Evolutionary conservation across 2,797 vertebrate species (phyloP), one percentile per base, ranked within the genome.

Genomic region (Semotilus atromaculatus): DNA sequence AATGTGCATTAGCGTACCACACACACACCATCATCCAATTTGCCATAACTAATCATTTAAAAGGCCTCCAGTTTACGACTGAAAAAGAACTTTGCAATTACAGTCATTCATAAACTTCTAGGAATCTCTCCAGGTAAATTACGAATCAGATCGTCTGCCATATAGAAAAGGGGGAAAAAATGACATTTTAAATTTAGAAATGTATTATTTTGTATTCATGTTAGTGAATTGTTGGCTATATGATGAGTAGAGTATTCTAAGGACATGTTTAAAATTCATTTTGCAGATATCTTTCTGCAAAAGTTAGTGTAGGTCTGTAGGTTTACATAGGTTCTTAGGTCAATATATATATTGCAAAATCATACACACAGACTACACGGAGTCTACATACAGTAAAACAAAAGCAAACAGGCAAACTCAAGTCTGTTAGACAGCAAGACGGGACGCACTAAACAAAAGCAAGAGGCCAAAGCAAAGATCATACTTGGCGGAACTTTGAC

Each of bases 401-500:
- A 85, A 89, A 81, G 55, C 82, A 80, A 86, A 78, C 72, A 80
- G 55, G 68, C 62, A 77, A 66, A 53, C 55, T 74, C 60, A 80
- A 84, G 76, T 72, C 77, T 85, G 78, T 86, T 84, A 78, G 71
- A 80, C 36, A 71, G 76, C 62, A 78, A 77, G 76, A 72, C 29
- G 4, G 58, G 51, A 71, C 31, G 60, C 58, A n/a, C 77, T 84
- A 85, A 87, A 90, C 64, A 86, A 89, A 85, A 85, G 86, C 84
- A 78, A 78, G 40, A 76, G 88, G 87, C 80, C 68, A 88, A 82
- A 86, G 78, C 64, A 81, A 86, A 89, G 84, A 89, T 87, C 83
- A 89, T 76, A 76, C 82, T 88, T 94, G 94, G 93, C 92, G 93
- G 90, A 78, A 51, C 89, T 88, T 90, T 90, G 91, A 91, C 91